phyloP scores from a whole-genome alignment of 2,113 vertebrate species.

The Pseudorhombus dupliciocellatus region DNA sequence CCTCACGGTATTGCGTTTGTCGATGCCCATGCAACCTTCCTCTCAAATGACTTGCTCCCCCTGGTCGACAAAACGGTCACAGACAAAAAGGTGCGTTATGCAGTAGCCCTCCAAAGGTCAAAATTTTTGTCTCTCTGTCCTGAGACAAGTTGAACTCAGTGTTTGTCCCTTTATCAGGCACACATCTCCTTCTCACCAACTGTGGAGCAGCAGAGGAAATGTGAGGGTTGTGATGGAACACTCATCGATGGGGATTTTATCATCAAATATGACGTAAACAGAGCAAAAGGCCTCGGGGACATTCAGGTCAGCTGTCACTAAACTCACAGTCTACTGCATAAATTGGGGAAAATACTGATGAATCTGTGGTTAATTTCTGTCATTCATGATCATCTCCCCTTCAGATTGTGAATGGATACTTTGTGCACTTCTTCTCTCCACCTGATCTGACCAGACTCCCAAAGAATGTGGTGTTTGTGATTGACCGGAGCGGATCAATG shows the following conservation, averaged over 20 bases:
- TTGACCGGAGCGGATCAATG: slow-evolving; percentile 83
- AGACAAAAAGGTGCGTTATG: slow-evolving; percentile 83
- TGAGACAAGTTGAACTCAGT: background rate
- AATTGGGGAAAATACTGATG: background rate
- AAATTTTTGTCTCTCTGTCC: too few relatives aligned
- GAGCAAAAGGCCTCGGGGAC: slow-evolving; percentile 79
- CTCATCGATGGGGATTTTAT: slow-evolving; percentile 89
- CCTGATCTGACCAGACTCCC: slow-evolving; percentile 65
- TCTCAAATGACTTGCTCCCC: slow-evolving; percentile 86
- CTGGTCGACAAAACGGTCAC: slow-evolving; percentile 87
- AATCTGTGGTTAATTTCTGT: background rate
- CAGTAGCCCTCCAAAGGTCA: background rate
- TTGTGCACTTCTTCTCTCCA: slow-evolving; percentile 84
- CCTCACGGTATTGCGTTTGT: slow-evolving; percentile 88
- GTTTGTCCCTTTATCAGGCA: slow-evolving; percentile 63
- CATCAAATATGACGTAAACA: slow-evolving; percentile 90
- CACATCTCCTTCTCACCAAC: slow-evolving; percentile 80
- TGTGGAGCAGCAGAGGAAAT: slow-evolving; percentile 87
- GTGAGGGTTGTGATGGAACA: slow-evolving; percentile 83
- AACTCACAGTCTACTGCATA: background rate
- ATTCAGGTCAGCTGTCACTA: slow-evolving; percentile 82
- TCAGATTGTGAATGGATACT: slow-evolving; percentile 83
- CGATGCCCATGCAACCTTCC: slow-evolving; percentile 85
- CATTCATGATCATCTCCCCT: slow-evolving; percentile 6
- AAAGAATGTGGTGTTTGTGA: slow-evolving; percentile 83